phyloP scores from a whole-genome alignment of 2,797 vertebrate genomes.

The Phaenicophaeus curvirostris region DNA sequence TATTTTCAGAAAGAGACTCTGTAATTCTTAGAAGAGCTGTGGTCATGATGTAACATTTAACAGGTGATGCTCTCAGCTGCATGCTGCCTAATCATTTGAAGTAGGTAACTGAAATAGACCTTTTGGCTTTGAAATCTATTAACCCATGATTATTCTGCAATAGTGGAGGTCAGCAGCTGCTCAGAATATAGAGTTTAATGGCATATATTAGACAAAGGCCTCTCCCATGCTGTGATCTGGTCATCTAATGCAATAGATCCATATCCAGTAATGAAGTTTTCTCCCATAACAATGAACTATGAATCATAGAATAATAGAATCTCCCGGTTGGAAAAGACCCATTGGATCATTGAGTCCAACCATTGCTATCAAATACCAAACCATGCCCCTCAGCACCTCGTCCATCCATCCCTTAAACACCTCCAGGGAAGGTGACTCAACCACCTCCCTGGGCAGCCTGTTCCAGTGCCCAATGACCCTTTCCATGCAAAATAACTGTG shows the following conservation, averaged over 20 bases:
- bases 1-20: not conserved
- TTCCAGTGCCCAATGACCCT: too few relatives aligned
- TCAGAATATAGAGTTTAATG: not conserved
- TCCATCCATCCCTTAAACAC: too few relatives aligned
- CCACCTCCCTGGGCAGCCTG: too few relatives aligned
- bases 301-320: too few relatives aligned
- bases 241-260: not conserved
- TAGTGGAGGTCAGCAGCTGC: not conserved
- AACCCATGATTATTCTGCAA: not conserved
- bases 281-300: not conserved
- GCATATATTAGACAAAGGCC: not conserved
- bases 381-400: too few relatives aligned
- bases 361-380: too few relatives aligned
- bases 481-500: too few relatives aligned
- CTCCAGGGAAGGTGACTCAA: too few relatives aligned
- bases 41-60: not conserved
- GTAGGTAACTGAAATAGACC: not conserved
- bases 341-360: too few relatives aligned
- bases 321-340: too few relatives aligned
- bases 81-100: not conserved
- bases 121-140: not conserved
- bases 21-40: not conserved
- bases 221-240: not conserved
- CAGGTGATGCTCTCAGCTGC: not conserved
- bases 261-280: not conserved